Conservation (phyloP, 2,797 vertebrate genomes). For the Malacoctenus gilli region DNA sequence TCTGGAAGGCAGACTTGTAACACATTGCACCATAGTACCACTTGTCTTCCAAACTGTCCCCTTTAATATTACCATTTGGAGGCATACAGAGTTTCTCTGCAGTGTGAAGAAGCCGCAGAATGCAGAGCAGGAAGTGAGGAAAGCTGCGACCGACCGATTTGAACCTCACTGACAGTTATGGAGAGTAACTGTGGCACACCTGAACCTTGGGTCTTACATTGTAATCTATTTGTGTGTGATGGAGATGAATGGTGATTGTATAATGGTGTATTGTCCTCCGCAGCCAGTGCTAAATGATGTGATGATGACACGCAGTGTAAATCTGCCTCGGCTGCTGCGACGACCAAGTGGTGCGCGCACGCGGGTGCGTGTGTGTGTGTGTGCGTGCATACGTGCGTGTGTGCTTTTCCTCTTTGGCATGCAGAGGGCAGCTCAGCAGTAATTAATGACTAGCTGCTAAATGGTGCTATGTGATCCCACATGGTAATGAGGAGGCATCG, state of each 20-base stretch:
- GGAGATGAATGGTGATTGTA: conserved; percentile 63
- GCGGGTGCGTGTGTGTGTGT: neutral
- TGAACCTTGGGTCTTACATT: conserved; percentile 46
- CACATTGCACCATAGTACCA: no score
- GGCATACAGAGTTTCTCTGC: neutral
- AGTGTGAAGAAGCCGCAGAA: conserved; percentile 17
- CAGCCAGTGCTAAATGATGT: conserved; percentile 55
- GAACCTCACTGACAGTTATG: conserved; percentile 64
- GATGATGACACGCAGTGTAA: conserved; percentile 67
- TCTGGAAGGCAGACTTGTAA: no score
- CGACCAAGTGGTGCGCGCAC: conserved; percentile 7
- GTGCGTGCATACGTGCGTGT: neutral
- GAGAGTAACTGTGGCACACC: conserved; percentile 56
- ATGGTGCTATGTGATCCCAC: conserved; percentile 76
- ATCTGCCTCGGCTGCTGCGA: conserved; percentile 44
- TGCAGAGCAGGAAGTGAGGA: conserved; percentile 28
- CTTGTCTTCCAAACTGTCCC: no score
- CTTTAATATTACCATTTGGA: no score
- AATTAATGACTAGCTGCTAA: conserved; percentile 83
- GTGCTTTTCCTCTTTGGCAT: conserved; percentile 64
- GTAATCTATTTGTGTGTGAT: conserved; percentile 53
- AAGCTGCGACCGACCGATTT: conserved; percentile 42
- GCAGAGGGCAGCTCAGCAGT: conserved; percentile 69
- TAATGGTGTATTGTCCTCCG: conserved; percentile 58
- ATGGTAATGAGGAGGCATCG: conserved; percentile 76